Conservation (phyloP, 2,797 vertebrate species). For the Calcarius lapponicus region DNA sequence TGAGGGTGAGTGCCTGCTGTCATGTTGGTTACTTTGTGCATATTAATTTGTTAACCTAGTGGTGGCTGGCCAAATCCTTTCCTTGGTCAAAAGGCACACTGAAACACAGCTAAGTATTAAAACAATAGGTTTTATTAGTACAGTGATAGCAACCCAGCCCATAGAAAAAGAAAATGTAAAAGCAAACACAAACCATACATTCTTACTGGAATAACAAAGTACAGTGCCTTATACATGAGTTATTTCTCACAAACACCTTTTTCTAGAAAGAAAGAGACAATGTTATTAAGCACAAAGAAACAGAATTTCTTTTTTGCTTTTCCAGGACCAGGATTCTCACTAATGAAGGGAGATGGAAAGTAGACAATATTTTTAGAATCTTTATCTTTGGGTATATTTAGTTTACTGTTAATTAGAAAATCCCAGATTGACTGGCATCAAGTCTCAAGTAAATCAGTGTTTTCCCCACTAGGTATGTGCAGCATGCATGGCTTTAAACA, state of each 20-base stretch:
- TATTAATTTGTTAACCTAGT: constrained; percentile 5
- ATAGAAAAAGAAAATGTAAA: background rate
- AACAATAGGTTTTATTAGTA: background rate
- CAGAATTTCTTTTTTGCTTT: background rate
- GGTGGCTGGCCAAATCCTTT: background rate
- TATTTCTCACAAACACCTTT: background rate
- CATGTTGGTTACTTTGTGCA: background rate
- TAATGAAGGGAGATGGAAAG: background rate
- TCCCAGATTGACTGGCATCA: background rate
- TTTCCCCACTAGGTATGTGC: background rate
- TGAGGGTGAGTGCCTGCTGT: background rate
- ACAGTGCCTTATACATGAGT: background rate
- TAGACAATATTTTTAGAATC: background rate
- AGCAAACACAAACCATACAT: background rate
- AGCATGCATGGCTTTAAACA: background rate
- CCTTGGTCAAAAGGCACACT: background rate
- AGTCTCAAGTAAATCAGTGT: background rate
- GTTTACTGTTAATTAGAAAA: background rate
- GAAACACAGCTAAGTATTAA: background rate
- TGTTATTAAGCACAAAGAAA: background rate
- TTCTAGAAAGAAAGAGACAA: background rate
- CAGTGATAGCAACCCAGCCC: background rate
- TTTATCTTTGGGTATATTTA: background rate
- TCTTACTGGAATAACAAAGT: background rate
- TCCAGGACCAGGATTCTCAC: background rate